Evolutionary conservation across 2,888 invertebrate species (phyloP).

Genomic region (Melanophora roralis): DNA sequence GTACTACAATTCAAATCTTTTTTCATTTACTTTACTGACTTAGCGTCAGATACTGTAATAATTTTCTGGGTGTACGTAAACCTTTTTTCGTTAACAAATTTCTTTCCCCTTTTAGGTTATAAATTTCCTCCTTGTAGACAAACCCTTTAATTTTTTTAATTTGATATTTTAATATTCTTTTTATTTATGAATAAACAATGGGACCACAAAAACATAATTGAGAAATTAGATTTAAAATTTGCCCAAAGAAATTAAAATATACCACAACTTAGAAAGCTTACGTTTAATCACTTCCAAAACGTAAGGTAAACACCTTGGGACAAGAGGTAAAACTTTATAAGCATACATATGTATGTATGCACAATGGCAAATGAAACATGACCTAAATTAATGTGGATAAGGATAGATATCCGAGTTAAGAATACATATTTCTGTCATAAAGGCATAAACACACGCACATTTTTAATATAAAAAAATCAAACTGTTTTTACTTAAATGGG

Average conservation of each 20-base stretch:
- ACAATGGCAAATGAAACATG: slow-evolving; percentile 60
- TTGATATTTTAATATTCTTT: too few species aligned
- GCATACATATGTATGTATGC: too few species aligned
- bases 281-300: slow-evolving; percentile 15
- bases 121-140: too few species aligned
- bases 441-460: slow-evolving; percentile 13
- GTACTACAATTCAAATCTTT: too few species aligned
- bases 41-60: too few species aligned
- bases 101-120: too few species aligned
- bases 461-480: slow-evolving; percentile 8
- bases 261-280: not conserved
- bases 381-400: slow-evolving; percentile 68
- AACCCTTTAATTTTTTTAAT: too few species aligned
- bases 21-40: too few species aligned
- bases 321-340: slow-evolving; percentile 29
- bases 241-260: not conserved
- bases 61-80: too few species aligned
- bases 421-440: not conserved
- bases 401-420: slow-evolving; percentile 21
- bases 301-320: slow-evolving; percentile 25
- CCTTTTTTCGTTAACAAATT: too few species aligned
- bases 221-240: not conserved
- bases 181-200: not conserved
- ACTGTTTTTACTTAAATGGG: too few species aligned
- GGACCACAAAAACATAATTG: not conserved